Conservation (phyloP, 1,140 invertebrate species). For the Bombus superbus region DNA sequence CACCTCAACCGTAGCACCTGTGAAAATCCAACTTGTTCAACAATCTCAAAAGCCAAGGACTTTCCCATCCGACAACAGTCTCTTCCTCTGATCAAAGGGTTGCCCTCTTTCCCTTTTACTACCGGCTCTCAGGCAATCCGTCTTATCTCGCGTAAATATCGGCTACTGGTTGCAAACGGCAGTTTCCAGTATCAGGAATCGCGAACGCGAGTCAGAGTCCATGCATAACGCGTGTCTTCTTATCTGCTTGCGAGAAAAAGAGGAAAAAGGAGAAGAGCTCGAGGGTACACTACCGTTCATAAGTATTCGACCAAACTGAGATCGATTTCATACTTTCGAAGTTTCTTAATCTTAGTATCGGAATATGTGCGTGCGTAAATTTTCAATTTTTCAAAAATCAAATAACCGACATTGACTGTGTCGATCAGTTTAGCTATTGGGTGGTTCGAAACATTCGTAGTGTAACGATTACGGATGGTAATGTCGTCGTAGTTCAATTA, state of each 20-base stretch:
- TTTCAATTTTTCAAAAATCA: too few species aligned
- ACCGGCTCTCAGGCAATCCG: not conserved
- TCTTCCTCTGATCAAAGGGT: not conserved
- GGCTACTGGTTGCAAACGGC: conserved; percentile 8
- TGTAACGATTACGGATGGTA: too few species aligned
- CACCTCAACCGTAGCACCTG: not conserved
- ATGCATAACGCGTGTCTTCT: conserved; percentile 33
- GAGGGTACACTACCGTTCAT: not conserved
- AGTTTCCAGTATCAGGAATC: conserved; percentile 28
- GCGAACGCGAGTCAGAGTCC: conserved; percentile 6
- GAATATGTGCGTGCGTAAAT: too few species aligned
- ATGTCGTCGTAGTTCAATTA: too few species aligned
- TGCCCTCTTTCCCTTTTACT: not conserved
- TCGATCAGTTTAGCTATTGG: too few species aligned
- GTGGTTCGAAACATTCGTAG: too few species aligned
- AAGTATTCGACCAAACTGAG: too few species aligned
- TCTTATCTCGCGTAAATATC: conserved; percentile 31
- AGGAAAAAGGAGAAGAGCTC: not conserved
- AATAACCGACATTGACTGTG: too few species aligned
- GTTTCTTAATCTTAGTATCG: too few species aligned
- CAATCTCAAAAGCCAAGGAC: not conserved
- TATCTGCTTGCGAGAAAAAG: not conserved
- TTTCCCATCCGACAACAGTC: not conserved
- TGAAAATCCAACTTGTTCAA: not conserved
- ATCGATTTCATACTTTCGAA: too few species aligned